Evolutionary conservation across 2,113 vertebrate genomes (phyloP).

Genomic region (Lophura nycthemera): DNA sequence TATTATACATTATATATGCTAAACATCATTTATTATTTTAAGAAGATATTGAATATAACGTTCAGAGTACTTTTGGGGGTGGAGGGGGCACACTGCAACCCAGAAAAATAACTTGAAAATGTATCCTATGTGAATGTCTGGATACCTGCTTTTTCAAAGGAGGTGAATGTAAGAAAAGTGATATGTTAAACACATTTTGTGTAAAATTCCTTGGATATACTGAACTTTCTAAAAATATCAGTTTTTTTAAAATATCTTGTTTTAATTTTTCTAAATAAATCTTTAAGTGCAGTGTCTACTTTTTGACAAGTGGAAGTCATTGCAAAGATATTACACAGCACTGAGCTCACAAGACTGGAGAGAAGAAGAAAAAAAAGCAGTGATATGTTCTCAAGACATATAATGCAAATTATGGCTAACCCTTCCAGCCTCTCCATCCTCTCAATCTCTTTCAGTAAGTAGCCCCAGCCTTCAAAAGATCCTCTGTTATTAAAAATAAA

Average conservation of each 20-base stretch:
- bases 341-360: not conserved
- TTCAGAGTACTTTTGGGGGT: not conserved
- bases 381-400: not conserved
- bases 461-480: not conserved
- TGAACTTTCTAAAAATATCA: not conserved
- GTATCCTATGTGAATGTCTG: not conserved
- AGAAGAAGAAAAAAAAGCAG: not conserved
- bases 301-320: not conserved
- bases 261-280: not conserved
- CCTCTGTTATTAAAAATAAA: not conserved
- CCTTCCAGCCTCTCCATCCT: not conserved
- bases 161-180: not conserved
- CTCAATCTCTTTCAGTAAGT: not conserved
- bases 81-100: not conserved
- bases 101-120: not conserved
- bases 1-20: not conserved
- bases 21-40: rapidly evolving
- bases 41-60: not conserved
- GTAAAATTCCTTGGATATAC: not conserved
- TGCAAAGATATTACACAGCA: not conserved
- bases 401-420: not conserved
- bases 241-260: not conserved
- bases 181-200: not conserved
- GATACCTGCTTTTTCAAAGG: not conserved
- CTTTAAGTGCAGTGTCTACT: not conserved